A percentile compares a stretch with the other conserved stretches of the same genome.
phyloP scores from a whole-genome alignment of 2,888 invertebrate species.

The Cephonodes hylas region DNA sequence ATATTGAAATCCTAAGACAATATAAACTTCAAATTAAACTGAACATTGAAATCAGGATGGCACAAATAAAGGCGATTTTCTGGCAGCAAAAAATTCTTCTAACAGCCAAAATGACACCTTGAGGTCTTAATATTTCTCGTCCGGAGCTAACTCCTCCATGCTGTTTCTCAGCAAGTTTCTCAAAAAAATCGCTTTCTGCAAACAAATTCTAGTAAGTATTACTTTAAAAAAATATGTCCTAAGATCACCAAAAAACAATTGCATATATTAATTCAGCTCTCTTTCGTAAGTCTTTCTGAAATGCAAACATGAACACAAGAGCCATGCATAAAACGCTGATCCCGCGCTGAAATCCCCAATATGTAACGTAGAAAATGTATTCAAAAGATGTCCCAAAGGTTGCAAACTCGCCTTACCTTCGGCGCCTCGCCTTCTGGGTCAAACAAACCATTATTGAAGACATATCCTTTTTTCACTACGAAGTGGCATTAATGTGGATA shows the following conservation, averaged over 20 bases:
- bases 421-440: neutral
- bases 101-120: too few species aligned
- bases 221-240: too few species aligned
- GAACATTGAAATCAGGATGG: too few species aligned
- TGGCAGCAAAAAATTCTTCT: too few species aligned
- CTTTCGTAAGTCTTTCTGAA: neutral
- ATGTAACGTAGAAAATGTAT: constrained; percentile 2
- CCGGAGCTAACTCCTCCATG: too few species aligned
- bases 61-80: too few species aligned
- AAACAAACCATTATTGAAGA: neutral
- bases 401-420: neutral
- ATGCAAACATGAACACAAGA: neutral
- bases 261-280: neutral
- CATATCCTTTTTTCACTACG: neutral
- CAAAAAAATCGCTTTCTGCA: too few species aligned
- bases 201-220: too few species aligned
- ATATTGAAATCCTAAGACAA: neutral
- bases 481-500: neutral
- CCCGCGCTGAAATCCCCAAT: neutral
- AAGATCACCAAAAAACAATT: neutral
- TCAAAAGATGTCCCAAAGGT: constrained; percentile 10
- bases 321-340: constrained; percentile 1
- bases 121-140: too few species aligned
- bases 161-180: too few species aligned
- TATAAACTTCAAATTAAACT: neutral